Percentiles rank a stretch among this genome's conserved stretches.
Conservation (phyloP, 2,113 vertebrate genomes). For the Poeciliopsis occidentalis region DNA sequence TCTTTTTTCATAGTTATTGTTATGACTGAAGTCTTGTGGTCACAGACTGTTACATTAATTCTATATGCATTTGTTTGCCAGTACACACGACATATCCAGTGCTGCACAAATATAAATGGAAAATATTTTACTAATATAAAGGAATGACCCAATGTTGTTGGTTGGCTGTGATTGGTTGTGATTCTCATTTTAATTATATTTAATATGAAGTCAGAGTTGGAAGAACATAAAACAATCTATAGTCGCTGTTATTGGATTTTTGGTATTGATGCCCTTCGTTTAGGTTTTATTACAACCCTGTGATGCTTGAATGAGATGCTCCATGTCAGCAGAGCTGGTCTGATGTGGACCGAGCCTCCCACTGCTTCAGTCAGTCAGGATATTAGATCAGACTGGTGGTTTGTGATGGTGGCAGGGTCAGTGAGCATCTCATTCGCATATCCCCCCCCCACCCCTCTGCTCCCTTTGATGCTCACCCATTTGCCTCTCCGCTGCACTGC, state of each 20-base stretch:
- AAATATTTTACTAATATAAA: neutral
- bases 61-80: neutral
- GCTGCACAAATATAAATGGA: neutral
- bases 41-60: neutral
- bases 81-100: neutral
- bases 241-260: constrained; percentile 12
- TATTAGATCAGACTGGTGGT: constrained; percentile 79
- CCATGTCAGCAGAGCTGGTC: constrained; percentile 40
- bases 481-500: constrained; percentile 68
- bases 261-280: constrained; percentile 11
- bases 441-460: constrained; percentile 25
- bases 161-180: neutral
- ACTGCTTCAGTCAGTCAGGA: constrained; percentile 66
- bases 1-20: neutral
- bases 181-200: constrained; percentile 24
- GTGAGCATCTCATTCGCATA: constrained; percentile 73
- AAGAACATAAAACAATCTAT: constrained; percentile 10
- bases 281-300: constrained; percentile 20
- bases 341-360: constrained; percentile 52
- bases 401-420: constrained; percentile 78
- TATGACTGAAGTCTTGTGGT: too few species aligned
- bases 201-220: neutral
- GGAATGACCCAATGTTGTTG: neutral
- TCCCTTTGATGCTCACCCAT: constrained; percentile 56
- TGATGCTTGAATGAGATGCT: constrained; percentile 50